phyloP scores from a whole-genome alignment of 2,113 vertebrate species.

The Pongo pygmaeus region DNA sequence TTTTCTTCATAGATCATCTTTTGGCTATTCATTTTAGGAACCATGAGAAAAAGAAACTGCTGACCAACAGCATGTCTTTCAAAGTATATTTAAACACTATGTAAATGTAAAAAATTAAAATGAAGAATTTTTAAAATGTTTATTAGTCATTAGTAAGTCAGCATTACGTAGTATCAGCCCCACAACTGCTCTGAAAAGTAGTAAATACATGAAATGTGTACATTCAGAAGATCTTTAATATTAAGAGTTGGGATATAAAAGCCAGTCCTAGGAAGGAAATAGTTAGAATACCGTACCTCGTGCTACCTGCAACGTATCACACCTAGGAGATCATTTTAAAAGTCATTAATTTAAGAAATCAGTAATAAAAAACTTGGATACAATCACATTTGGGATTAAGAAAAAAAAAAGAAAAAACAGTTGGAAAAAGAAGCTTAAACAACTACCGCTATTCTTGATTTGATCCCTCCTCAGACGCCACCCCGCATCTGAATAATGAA shows the following conservation, averaged over 20 bases:
- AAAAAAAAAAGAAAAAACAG: background rate
- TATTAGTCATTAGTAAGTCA: background rate
- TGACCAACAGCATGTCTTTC: background rate
- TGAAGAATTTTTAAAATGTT: background rate
- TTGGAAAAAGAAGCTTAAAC: background rate
- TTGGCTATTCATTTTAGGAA: constrained; percentile 16
- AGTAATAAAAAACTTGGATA: background rate
- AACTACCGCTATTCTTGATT: background rate
- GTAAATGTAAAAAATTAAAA: background rate
- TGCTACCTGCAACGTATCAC: background rate
- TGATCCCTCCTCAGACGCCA: background rate
- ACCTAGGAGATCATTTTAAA: background rate
- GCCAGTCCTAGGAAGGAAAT: background rate
- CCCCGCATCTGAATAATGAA: background rate
- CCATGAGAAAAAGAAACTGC: constrained; percentile 4
- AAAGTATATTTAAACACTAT: background rate
- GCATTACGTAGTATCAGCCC: background rate
- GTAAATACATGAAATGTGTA: background rate
- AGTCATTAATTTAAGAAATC: background rate
- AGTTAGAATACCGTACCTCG: background rate
- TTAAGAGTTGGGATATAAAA: background rate
- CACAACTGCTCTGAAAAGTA: background rate
- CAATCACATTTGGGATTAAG: too few relatives aligned
- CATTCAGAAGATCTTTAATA: background rate
- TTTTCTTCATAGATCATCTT: constrained; percentile 45